Percentiles rank a stretch among this genome's conserved stretches.
Conservation (phyloP, 2,113 vertebrate species). For the Saguinus midas region DNA sequence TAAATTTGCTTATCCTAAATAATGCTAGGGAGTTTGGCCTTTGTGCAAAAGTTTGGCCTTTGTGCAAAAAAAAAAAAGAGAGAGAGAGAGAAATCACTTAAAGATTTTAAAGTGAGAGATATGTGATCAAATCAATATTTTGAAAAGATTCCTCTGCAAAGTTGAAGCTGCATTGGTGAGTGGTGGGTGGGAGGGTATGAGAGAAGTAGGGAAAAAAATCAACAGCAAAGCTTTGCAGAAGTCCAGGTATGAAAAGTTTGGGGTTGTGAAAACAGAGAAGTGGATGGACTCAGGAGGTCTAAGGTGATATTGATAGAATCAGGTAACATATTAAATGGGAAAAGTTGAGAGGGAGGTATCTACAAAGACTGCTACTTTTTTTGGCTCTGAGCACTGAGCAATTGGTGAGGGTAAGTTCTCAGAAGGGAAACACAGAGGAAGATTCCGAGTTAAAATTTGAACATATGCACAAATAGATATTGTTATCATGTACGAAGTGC, state of each 20-base stretch:
- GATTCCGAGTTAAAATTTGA: background rate
- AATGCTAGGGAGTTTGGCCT: background rate
- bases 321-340: rapidly evolving
- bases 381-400: background rate
- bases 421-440: background rate
- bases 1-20: background rate
- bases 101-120: background rate
- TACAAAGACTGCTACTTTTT: background rate
- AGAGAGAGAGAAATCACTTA: background rate
- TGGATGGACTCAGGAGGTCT: background rate
- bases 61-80: too few relatives aligned
- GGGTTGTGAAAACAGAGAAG: background rate
- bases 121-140: background rate
- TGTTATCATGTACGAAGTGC: background rate
- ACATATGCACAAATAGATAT: background rate
- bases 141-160: background rate
- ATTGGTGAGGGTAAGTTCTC: background rate
- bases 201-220: background rate
- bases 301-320: too few relatives aligned
- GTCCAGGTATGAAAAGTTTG: background rate
- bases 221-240: background rate
- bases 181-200: background rate
- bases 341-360: background rate
- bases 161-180: background rate
- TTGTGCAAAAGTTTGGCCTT: background rate